Evolutionary conservation across 2,113 vertebrate species (phyloP), one percentile per base, ranked within the genome.

Genomic region (Dicerorhinus sumatrensis): DNA sequence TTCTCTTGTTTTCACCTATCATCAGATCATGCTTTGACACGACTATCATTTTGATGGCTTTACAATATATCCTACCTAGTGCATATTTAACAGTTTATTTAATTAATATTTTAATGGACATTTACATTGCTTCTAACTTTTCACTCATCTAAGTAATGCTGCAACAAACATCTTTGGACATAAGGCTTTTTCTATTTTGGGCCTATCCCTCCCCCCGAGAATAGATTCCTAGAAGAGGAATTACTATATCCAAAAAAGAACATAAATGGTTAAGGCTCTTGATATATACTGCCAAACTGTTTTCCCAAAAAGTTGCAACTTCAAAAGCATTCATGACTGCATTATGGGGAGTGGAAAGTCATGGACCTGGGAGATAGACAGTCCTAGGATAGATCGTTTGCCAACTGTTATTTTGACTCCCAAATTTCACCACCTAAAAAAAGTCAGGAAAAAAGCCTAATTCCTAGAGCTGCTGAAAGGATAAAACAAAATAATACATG

Each of bases 41-140:
- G 77, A 51, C 75, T 90, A 92, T 90, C 83, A 86, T 39, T 80
- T 85, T 63, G 79, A 70, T 31, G 31, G n/a, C 33, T 96, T 0
- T 63, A 69, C 84, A 91, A 96, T 75, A 76, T 29, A 89, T 25
- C 23, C 51, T 42, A 25, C 8, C 31, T 48, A 54, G 10, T 95
- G n/a, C 58, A 77, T 89, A 14, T 73, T 84, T 96, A 69, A 76
- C 17, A 60, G 25, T 86, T 93, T 81, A 96, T 65, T 91, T 85
- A 94, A 60, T 58, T 25, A 56, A 63, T 90, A 54, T 27, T 87
- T 70, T 87, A 86, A 76, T 82, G 60, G 39, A 92, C 27, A 65
- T 36, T 46, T 77, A 89, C 23, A 90, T 29, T 70, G 48, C 56
- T 80, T 91, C 65, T 27, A 93, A 62, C 27, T 77, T 86, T 92